These are phyloP conservation scores for Athrips mouffetella DNA, from an alignment of 2,888 invertebrate genomes.

Conservation along the genomic window DNA sequence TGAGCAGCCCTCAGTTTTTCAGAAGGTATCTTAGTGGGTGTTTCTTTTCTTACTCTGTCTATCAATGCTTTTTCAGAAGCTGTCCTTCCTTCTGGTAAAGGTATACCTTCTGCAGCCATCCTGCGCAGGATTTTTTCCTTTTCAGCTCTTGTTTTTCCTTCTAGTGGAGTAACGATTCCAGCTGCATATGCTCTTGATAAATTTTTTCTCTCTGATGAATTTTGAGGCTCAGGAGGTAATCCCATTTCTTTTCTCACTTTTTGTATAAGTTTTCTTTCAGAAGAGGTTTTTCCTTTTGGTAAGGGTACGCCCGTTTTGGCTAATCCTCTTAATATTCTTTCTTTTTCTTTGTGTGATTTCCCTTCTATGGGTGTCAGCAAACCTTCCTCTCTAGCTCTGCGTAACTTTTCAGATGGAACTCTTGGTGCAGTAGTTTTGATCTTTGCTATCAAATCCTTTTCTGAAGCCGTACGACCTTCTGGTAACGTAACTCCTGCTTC, in stretches of 20 bases:
- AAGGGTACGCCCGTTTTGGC: constrained; percentile 22
- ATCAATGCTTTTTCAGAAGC: constrained; percentile 33
- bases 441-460: constrained; percentile 32
- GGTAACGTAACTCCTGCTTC: constrained; percentile 33
- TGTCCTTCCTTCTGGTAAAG: constrained; percentile 35
- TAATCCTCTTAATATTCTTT: neutral
- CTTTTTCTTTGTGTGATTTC: neutral
- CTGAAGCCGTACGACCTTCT: constrained; percentile 32
- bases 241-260: constrained; percentile 36
- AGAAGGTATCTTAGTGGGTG: too few species aligned
- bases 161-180: constrained; percentile 30
- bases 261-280: constrained; percentile 37
- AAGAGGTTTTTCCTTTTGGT: constrained; percentile 36
- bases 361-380: constrained; percentile 24
- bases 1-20: too few species aligned
- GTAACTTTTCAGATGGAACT: constrained; percentile 25
- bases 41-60: constrained; percentile 30
- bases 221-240: constrained; percentile 34
- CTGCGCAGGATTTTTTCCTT: constrained; percentile 31
- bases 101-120: constrained; percentile 28
- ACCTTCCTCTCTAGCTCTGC: constrained; percentile 30
- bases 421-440: constrained; percentile 26
- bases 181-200: constrained; percentile 28
- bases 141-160: constrained; percentile 30
- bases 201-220: constrained; percentile 25